Evolutionary conservation across 2,113 vertebrate genomes (phyloP).

Genomic region (Hepsetus odoe): DNA sequence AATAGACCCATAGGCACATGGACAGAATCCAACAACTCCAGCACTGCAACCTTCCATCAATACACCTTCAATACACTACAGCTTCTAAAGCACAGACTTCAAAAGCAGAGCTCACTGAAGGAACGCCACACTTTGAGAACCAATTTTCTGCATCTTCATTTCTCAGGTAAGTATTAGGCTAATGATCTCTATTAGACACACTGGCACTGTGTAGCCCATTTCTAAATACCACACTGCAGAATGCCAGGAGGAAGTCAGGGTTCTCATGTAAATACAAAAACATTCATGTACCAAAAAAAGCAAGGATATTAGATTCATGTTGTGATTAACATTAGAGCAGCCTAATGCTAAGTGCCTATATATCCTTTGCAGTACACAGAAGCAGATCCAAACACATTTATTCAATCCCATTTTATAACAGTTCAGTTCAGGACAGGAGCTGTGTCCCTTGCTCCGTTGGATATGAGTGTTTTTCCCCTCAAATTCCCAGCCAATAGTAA

Average conservation of each 20-base stretch:
- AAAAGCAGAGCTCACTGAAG: background rate
- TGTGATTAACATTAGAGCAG: background rate
- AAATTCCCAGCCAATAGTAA: background rate
- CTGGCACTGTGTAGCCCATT: background rate
- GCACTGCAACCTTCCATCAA: background rate
- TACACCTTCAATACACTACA: slow-evolving; percentile 9
- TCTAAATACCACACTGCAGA: background rate
- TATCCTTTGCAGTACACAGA: background rate
- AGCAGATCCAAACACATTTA: background rate
- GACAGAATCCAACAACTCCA: background rate
- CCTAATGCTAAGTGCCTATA: background rate
- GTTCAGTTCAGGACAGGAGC: no score
- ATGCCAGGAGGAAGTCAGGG: background rate
- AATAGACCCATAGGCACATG: background rate
- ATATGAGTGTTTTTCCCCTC: background rate
- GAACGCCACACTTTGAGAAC: background rate
- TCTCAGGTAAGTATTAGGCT: slow-evolving; percentile 17
- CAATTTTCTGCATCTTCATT: slow-evolving; percentile 17
- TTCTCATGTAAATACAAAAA: background rate
- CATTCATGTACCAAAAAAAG: no score
- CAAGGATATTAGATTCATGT: no score
- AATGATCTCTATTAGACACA: background rate
- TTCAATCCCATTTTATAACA: background rate
- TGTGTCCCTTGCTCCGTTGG: no score
- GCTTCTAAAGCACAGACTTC: background rate